A percentile compares a stretch with the other conserved stretches of the same genome.
Conservation (phyloP, 2,113 vertebrate species). For the Dicerorhinus sumatrensis region DNA sequence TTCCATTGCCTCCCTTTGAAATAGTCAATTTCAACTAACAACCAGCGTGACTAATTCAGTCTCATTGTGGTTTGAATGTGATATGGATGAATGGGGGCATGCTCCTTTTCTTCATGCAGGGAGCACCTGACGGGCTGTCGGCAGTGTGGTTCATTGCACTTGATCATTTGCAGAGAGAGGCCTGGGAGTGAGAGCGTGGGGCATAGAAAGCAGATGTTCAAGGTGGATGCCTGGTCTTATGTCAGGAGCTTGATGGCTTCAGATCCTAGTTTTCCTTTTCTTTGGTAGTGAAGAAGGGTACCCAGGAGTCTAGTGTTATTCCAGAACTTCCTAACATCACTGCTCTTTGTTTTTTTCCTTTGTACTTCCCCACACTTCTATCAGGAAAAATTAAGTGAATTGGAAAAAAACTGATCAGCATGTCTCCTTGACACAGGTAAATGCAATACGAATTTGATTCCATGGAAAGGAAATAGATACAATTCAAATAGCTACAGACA, state of each 20-base stretch:
- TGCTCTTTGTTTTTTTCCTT: neutral
- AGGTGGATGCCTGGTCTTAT: too few relatives aligned
- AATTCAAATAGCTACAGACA: neutral
- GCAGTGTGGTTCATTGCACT: neutral
- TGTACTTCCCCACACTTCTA: neutral
- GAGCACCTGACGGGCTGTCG: accelerated
- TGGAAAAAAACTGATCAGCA: neutral
- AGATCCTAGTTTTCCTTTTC: neutral
- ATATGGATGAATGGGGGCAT: neutral
- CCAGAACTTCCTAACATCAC: neutral
- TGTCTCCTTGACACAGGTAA: neutral
- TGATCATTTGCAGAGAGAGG: neutral
- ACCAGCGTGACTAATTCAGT: neutral
- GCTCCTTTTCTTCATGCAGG: neutral
- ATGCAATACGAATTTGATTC: neutral
- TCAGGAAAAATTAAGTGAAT: neutral
- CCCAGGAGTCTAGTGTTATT: neutral
- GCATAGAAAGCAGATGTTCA: neutral
- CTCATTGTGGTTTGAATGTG: neutral
- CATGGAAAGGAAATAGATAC: neutral
- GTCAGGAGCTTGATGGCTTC: neutral
- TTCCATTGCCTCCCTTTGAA: neutral
- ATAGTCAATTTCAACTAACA: neutral
- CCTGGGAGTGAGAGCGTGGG: accelerated
- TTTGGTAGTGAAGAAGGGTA: neutral